Evolutionary conservation across 2,888 invertebrate species (phyloP).

Genomic region (Uloborus plumipes): DNA sequence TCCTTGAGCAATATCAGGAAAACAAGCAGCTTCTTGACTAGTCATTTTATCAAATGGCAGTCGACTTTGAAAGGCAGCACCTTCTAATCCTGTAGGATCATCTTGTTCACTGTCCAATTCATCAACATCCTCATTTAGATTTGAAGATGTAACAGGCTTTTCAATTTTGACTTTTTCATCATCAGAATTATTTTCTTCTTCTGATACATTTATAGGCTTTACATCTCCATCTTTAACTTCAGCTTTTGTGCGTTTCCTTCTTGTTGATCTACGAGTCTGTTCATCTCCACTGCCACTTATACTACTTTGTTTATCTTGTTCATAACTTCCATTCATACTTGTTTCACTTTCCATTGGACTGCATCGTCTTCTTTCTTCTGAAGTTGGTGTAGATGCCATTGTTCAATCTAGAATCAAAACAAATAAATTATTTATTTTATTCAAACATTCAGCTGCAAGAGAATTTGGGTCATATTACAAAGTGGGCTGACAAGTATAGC

Average conservation of each 20-base stretch:
- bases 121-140: slow-evolving; percentile 66
- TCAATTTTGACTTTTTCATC: slow-evolving; percentile 67
- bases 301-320: slow-evolving; percentile 44
- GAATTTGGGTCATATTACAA: no score
- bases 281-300: slow-evolving; percentile 59
- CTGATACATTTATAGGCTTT: slow-evolving; percentile 70
- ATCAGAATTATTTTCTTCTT: slow-evolving; percentile 70
- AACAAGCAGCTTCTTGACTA: slow-evolving; percentile 91
- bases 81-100: slow-evolving; percentile 73
- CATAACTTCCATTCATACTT: slow-evolving; percentile 45
- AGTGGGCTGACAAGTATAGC: no score
- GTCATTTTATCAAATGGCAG: slow-evolving; percentile 95
- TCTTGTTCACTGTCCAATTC: slow-evolving; percentile 75
- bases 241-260: slow-evolving; percentile 63
- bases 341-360: slow-evolving; percentile 59
- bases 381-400: slow-evolving; percentile 51
- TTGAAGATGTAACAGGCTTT: slow-evolving; percentile 42
- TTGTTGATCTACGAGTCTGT: slow-evolving; percentile 53
- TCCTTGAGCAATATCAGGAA: slow-evolving; percentile 89
- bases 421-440: neutral
- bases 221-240: slow-evolving; percentile 72
- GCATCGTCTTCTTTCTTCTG: slow-evolving; percentile 49
- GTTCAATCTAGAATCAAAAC: neutral
- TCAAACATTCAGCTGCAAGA: no score
- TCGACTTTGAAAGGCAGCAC: slow-evolving; percentile 78